phyloP scores from a whole-genome alignment of 2,113 vertebrate genomes.

The Kryptolebias marmoratus region DNA sequence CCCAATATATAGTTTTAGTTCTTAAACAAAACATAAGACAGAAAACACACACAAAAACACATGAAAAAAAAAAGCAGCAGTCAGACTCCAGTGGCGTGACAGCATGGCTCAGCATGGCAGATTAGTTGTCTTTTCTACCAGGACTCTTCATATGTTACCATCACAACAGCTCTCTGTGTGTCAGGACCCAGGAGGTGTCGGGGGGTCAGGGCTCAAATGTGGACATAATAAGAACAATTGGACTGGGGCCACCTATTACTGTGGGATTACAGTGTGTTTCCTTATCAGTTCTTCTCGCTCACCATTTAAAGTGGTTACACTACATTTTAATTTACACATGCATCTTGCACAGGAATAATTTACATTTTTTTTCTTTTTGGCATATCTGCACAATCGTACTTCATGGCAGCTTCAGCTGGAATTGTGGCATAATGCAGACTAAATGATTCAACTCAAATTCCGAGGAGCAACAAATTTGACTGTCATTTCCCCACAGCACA shows the following conservation, averaged over 20 bases:
- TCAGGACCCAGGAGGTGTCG: conserved; percentile 48
- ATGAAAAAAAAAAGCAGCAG: conserved; percentile 84
- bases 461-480: conserved; percentile 23
- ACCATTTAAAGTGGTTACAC: conserved; percentile 49
- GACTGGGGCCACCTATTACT: conserved; percentile 36
- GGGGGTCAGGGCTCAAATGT: not conserved
- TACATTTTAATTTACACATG: conserved; percentile 59
- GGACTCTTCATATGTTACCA: conserved; percentile 78
- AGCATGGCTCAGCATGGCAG: conserved; percentile 97
- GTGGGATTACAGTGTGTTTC: conserved; percentile 51
- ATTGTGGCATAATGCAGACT: conserved; percentile 51
- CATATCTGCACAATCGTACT: conserved; percentile 38
- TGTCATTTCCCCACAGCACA: conserved; percentile 16
- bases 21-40: conserved; percentile 86
- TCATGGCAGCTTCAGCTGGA: conserved; percentile 62
- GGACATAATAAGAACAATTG: conserved; percentile 21
- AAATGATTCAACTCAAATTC: conserved; percentile 6
- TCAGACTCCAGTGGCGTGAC: conserved; percentile 89
- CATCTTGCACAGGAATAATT: conserved; percentile 61
- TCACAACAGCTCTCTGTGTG: conserved; percentile 45
- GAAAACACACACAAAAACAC: conserved; percentile 84
- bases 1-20: conserved; percentile 73
- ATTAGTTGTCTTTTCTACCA: conserved; percentile 80
- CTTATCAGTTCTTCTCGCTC: conserved; percentile 34
- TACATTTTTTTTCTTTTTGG: conserved; percentile 47